Conservation (phyloP, 1,140 invertebrate species). For the Dinoponera quadriceps region DNA sequence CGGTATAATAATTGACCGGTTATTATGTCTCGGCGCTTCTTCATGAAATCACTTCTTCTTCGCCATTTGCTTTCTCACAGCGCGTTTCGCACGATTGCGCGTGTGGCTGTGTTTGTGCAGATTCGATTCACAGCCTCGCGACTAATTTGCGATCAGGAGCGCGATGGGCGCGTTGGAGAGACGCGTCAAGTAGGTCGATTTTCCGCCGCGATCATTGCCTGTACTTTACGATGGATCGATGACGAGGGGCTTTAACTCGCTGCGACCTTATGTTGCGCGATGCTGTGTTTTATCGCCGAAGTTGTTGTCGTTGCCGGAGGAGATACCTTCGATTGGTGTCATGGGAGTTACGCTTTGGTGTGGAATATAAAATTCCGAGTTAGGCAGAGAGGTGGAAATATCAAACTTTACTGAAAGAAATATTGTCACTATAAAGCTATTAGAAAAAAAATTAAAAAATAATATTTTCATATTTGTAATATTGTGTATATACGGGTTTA, state of each 20-base stretch:
- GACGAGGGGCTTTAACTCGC: conserved; percentile 40
- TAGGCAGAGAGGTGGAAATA: too few species aligned
- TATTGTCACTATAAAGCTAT: too few species aligned
- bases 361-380: not conserved
- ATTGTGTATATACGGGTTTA: too few species aligned
- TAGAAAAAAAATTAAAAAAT: too few species aligned
- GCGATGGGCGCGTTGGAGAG: not conserved
- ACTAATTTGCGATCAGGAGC: not conserved
- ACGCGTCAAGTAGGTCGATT: conserved; percentile 36
- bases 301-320: not conserved
- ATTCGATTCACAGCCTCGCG: not conserved
- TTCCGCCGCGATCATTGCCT: not conserved
- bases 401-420: too few species aligned
- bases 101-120: too few species aligned
- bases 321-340: conserved; percentile 3
- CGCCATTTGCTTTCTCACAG: not conserved
- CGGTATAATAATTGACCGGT: conserved; percentile 68
- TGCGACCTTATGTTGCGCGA: conserved; percentile 35
- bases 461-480: too few species aligned
- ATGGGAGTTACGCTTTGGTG: not conserved
- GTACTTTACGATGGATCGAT: conserved; percentile 20
- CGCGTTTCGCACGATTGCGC: too few species aligned
- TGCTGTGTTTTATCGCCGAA: conserved; percentile 3
- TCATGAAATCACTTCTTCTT: conserved; percentile 34
- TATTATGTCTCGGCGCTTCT: conserved; percentile 55